Base-by-base conservation (phyloP, 2,797 vertebrate genomes). In the Micropoecilia bifurca region DNA sequence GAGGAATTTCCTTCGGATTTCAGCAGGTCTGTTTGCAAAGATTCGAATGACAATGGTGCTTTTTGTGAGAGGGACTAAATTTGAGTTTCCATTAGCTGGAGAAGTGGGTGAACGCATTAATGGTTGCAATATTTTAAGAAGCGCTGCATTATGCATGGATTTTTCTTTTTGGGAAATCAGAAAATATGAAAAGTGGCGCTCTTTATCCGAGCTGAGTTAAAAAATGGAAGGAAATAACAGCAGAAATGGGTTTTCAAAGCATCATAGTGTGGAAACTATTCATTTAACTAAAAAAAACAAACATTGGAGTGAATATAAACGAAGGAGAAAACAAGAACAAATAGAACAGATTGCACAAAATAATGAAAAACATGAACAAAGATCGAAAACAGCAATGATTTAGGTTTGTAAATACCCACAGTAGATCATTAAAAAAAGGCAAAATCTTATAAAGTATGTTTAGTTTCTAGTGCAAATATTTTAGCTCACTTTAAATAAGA, bases 11-110 rank as follows among this genome's bases (percentile, higher is more conserved):
- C 80, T 87, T 79, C 78, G 71, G 82, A 82, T 84, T 90, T 85
- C 74, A 78, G 46, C 74, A 48, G 71, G 76, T 77, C 66, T 82
- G 82, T 80, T 85, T 76, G 88, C 85, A 86, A 84, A 89, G 79
- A 90, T 89, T 87, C 33, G 90, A 86, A 90, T 82, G 68, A 59
- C 71, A 83, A 84, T 36, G 61, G 75, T 75, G 83, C 75, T 79
- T 89, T 90, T 82, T 85, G 57, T 81, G 41, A 82, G 83, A 79
- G 33, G 80, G 83, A 85, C 82, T 90, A 83, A 88, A 87, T 89
- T 87, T 75, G 86, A 87, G 86, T 91, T 83, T 79, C 83, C 87
- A 91, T 91, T 90, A 92, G 83, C 45, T 28, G 71, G 68, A 83
- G 85, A 61, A 68, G 80, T 81, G 84, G 84, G 82, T 74, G 82